Evolutionary conservation across 2,888 invertebrate genomes (phyloP).

Genomic region (Drosophila falleni): DNA sequence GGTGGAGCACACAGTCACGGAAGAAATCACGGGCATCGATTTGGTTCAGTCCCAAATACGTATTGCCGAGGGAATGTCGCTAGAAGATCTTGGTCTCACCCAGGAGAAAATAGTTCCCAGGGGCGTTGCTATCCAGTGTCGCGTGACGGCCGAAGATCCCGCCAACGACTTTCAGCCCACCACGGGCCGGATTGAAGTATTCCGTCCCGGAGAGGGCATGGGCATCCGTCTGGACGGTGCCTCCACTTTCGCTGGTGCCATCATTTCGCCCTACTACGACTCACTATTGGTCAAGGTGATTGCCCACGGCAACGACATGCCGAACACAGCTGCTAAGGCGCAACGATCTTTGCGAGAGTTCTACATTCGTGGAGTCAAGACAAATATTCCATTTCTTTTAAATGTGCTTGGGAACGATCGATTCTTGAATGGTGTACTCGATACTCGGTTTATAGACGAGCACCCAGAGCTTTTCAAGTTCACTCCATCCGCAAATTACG

Average conservation of each 20-base stretch:
- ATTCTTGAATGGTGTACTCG: slow-evolving; percentile 96
- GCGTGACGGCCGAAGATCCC: slow-evolving; percentile 99
- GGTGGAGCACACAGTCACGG: slow-evolving; percentile 99
- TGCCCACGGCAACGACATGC: slow-evolving; percentile 95
- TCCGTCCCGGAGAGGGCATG: slow-evolving; percentile 99
- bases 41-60: slow-evolving; percentile 98
- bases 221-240: slow-evolving; percentile 99
- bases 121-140: slow-evolving; percentile 97
- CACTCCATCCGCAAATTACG: slow-evolving; percentile 96
- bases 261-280: slow-evolving; percentile 99
- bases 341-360: slow-evolving; percentile 97
- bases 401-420: slow-evolving; percentile 98
- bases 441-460: slow-evolving; percentile 99
- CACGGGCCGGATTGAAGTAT: slow-evolving; percentile 98
- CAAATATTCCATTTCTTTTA: slow-evolving; percentile 98
- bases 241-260: slow-evolving; percentile 98
- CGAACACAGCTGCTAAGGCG: slow-evolving; percentile 98
- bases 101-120: slow-evolving; percentile 94
- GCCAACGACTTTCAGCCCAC: slow-evolving; percentile 99
- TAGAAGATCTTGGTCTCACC: slow-evolving; percentile 95
- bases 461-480: slow-evolving; percentile 98
- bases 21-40: slow-evolving; percentile 99
- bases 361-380: slow-evolving; percentile 99
- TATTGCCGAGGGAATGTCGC: slow-evolving; percentile 97
- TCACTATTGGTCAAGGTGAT: slow-evolving; percentile 98